These are phyloP conservation scores for Oryzias melastigma DNA, from an alignment of 2,113 vertebrate species.

Conservation along the genomic window DNA sequence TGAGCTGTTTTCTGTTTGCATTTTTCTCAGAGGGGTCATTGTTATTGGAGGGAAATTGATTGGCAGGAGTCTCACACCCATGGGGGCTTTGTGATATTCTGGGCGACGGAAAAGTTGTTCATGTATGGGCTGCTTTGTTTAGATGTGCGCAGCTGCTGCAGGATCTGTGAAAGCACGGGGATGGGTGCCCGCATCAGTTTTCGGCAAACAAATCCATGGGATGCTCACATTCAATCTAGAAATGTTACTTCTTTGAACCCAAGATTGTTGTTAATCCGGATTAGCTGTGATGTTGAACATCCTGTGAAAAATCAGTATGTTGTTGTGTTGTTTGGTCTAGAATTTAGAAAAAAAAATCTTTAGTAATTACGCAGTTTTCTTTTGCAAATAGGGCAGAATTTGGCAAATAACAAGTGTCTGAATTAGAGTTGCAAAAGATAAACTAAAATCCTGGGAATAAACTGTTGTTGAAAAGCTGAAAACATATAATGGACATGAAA, in stretches of 20 bases:
- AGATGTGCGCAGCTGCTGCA: conserved; percentile 32
- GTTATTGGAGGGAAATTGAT: conserved; percentile 69
- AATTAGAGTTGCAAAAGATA: no score
- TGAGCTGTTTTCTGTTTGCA: conserved; percentile 65
- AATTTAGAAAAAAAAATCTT: not conserved
- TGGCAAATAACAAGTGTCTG: not conserved
- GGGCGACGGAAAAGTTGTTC: conserved; percentile 42
- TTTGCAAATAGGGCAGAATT: not conserved
- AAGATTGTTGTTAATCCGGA: not conserved
- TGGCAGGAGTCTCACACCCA: conserved; percentile 53
- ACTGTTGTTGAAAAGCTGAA: no score
- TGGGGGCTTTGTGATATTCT: conserved; percentile 39
- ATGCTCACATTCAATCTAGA: not conserved
- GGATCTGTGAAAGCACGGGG: conserved; percentile 20
- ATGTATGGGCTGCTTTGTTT: conserved; percentile 52
- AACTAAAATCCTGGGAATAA: no score
- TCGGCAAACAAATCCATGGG: conserved; percentile 3
- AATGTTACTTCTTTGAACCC: not conserved
- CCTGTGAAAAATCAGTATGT: not conserved
- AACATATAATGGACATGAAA: no score
- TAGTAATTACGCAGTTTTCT: not conserved
- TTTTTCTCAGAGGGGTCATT: conserved; percentile 57
- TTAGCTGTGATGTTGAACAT: not conserved
- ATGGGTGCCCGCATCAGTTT: conserved; percentile 3
- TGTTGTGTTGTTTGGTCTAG: not conserved